Conservation (phyloP, 2,888 invertebrate genomes). For the Metacarcinus magister region DNA sequence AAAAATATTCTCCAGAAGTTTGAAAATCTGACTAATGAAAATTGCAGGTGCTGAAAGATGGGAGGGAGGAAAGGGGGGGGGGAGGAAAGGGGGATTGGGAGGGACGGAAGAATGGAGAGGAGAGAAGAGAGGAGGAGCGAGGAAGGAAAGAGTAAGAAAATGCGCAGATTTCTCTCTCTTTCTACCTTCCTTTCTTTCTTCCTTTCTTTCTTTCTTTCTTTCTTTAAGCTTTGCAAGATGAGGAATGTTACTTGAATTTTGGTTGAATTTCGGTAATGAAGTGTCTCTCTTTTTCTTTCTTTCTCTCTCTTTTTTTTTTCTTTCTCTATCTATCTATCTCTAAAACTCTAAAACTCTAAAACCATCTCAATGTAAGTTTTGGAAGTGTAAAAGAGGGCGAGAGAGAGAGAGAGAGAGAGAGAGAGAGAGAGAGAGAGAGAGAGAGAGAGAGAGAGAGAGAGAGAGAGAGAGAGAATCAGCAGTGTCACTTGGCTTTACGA, state of each 20-base stretch:
- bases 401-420: neutral
- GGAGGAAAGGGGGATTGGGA: neutral
- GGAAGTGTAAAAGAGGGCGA: too few species aligned
- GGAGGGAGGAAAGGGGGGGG: neutral
- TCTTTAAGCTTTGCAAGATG: too few species aligned
- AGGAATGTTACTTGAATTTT: too few species aligned
- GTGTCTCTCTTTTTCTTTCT: too few species aligned
- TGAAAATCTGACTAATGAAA: neutral
- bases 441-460: constrained; percentile 26
- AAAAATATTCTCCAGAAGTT: neutral
- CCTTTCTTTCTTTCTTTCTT: too few species aligned
- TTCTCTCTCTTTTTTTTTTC: too few species aligned
- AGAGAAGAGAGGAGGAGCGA: neutral
- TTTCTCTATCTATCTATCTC: too few species aligned
- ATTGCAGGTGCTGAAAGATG: neutral
- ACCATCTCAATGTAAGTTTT: too few species aligned
- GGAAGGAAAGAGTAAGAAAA: neutral
- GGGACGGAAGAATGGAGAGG: neutral
- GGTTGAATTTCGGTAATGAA: too few species aligned
- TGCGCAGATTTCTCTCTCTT: too few species aligned
- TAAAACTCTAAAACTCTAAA: too few species aligned
- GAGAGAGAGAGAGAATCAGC: constrained; percentile 7
- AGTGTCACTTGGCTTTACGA: neutral
- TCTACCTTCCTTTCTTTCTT: too few species aligned
- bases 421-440: constrained; percentile 10